A percentile compares a stretch with the other conserved stretches of the same genome.
phyloP scores from a whole-genome alignment of 1,140 invertebrate species.

The Tetramorium simillimum region DNA sequence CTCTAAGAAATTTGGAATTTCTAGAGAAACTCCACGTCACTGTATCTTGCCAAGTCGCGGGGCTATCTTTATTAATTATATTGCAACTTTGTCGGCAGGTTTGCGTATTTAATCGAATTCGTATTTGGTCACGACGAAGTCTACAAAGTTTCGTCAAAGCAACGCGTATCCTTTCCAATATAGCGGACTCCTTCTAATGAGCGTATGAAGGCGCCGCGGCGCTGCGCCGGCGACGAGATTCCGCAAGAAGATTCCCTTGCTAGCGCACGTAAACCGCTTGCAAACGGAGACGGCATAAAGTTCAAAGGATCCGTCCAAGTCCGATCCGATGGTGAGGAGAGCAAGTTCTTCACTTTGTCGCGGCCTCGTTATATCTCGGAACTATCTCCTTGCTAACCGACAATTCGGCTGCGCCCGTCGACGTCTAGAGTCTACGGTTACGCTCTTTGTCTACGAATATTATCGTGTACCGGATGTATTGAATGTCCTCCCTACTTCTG shows the following conservation, averaged over 20 bases:
- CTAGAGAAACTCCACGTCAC: not conserved
- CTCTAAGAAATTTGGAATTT: not conserved
- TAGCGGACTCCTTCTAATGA: constrained; percentile 41
- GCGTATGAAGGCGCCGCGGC: constrained; percentile 33
- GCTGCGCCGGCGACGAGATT: not conserved
- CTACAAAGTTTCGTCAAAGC: constrained; percentile 42
- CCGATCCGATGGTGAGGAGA: constrained; percentile 18
- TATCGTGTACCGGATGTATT: constrained; percentile 2
- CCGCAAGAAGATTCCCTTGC: constrained; percentile 46
- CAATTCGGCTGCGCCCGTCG: constrained; percentile 19
- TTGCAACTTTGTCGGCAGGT: not conserved
- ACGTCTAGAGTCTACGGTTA: constrained; percentile 23
- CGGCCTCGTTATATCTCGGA: constrained; percentile 26
- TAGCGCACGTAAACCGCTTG: constrained; percentile 38
- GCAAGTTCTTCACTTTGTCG: constrained; percentile 49
- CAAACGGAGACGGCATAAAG: constrained; percentile 47
- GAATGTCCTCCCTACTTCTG: not conserved
- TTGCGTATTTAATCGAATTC: constrained; percentile 22
- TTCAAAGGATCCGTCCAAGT: constrained; percentile 54
- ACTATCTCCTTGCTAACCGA: constrained; percentile 5
- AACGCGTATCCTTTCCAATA: constrained; percentile 13
- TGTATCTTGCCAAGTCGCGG: not conserved
- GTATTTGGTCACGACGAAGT: constrained; percentile 27
- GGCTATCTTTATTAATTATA: constrained; percentile 19
- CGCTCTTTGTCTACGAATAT: constrained; percentile 42